A percentile compares a stretch with the other conserved stretches of the same genome.
These are phyloP conservation scores for Artibeus jamaicensis DNA, from an alignment of 2,797 vertebrate genomes.

Conservation along the genomic window DNA sequence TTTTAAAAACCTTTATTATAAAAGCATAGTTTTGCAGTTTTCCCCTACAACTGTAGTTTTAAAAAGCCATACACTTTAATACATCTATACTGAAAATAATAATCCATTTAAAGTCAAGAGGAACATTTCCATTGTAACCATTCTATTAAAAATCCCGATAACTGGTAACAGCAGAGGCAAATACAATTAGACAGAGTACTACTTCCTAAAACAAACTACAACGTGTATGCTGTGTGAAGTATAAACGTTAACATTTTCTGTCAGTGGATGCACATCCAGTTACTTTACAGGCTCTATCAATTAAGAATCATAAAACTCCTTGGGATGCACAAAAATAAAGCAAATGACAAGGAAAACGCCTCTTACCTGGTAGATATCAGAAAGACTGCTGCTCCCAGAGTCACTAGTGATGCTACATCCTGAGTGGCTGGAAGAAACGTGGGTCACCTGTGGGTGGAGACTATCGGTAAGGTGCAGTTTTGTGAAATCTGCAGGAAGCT, in stretches of 20 bases:
- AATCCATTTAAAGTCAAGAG: background rate
- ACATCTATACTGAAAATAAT: background rate
- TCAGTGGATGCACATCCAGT: background rate
- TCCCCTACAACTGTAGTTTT: background rate
- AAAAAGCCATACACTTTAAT: background rate
- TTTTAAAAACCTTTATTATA: background rate
- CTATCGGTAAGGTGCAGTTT: constrained; percentile 99
- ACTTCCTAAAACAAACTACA: background rate
- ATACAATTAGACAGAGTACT: background rate
- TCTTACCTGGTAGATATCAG: constrained; percentile 99
- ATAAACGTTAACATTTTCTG: background rate
- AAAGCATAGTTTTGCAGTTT: background rate
- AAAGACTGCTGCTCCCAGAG: constrained; percentile 99
- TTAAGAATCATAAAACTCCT: background rate
- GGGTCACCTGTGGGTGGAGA: constrained; percentile 99
- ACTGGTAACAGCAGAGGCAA: background rate
- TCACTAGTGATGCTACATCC: constrained; percentile 99
- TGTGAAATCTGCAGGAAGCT: constrained; percentile 99
- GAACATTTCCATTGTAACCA: background rate
- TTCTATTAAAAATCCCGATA: background rate
- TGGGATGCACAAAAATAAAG: background rate
- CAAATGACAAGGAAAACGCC: background rate
- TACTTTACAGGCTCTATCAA: background rate
- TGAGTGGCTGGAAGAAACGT: constrained; percentile 99
- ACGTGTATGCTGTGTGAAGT: background rate